phyloP scores from a whole-genome alignment of 1,140 invertebrate species.

The Hermetia illucens region DNA sequence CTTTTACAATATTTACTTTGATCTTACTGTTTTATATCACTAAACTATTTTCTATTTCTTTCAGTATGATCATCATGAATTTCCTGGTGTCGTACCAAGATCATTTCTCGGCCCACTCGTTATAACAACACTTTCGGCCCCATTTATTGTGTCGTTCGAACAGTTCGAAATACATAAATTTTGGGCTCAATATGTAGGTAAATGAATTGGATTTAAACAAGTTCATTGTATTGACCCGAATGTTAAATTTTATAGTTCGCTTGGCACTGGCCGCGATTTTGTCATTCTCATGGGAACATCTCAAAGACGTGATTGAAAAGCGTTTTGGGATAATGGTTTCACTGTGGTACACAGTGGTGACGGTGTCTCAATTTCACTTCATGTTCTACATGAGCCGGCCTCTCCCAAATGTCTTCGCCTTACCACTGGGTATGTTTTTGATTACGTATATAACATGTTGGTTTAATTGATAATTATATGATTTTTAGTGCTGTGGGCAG shows the following conservation, averaged over 20 bases:
- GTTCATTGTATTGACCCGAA: too few relatives aligned
- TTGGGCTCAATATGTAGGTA: slow-evolving; percentile 83
- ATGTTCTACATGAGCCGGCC: slow-evolving; percentile 91
- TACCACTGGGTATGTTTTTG: slow-evolving; percentile 65
- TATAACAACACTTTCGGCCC: slow-evolving; percentile 63
- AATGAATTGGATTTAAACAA: too few relatives aligned
- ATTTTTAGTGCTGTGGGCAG: slow-evolving; percentile 71
- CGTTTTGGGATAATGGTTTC: slow-evolving; percentile 65
- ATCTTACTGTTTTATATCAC: neutral
- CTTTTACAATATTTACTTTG: neutral
- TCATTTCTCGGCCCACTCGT: slow-evolving; percentile 90
- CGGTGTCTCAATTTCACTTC: slow-evolving; percentile 91
- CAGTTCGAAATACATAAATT: slow-evolving; percentile 68
- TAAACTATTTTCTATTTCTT: slow-evolving; percentile 29
- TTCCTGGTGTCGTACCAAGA: slow-evolving; percentile 95
- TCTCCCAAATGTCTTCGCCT: slow-evolving; percentile 90
- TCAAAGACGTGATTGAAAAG: slow-evolving; percentile 53
- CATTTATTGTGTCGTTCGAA: slow-evolving; percentile 54
- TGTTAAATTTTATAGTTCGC: slow-evolving; percentile 74
- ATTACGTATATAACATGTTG: slow-evolving; percentile 45
- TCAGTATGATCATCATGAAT: slow-evolving; percentile 96
- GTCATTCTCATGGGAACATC: slow-evolving; percentile 54
- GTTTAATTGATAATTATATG: slow-evolving; percentile 4
- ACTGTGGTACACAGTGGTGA: slow-evolving; percentile 73
- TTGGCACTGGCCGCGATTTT: slow-evolving; percentile 60